Evolutionary conservation across 2,888 invertebrate genomes (phyloP).

Genomic region (Craniophora ligustri): DNA sequence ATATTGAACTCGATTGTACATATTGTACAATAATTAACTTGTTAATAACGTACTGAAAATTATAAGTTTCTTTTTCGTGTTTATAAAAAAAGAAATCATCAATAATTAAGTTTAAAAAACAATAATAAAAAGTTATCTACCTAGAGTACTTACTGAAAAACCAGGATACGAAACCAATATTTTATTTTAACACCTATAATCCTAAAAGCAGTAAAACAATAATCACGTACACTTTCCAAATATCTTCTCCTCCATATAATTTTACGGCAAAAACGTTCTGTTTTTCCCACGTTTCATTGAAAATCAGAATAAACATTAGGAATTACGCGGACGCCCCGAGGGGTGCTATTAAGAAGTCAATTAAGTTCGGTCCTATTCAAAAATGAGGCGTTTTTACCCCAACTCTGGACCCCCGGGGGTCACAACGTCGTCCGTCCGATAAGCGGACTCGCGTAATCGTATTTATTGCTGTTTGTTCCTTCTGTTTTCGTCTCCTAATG

Average conservation of each 20-base stretch:
- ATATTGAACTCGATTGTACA: too few relatives aligned
- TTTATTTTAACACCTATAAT: too few relatives aligned
- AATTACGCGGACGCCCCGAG: slow-evolving; percentile 32
- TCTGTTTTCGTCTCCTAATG: slow-evolving; percentile 20
- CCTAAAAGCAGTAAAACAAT: slow-evolving; percentile 1
- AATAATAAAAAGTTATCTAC: too few relatives aligned
- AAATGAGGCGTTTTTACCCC: slow-evolving; percentile 44
- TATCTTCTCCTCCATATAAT: slow-evolving; percentile 34
- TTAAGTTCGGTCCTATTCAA: slow-evolving; percentile 51
- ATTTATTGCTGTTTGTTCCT: slow-evolving; percentile 33
- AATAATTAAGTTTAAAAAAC: too few relatives aligned
- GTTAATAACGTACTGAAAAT: too few relatives aligned
- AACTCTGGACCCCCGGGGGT: slow-evolving; percentile 11
- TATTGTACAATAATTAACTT: too few relatives aligned
- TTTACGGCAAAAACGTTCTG: slow-evolving; percentile 28
- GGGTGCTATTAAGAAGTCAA: slow-evolving; percentile 56
- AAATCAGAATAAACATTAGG: slow-evolving; percentile 51
- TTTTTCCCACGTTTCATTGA: slow-evolving; percentile 45
- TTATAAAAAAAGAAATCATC: too few relatives aligned
- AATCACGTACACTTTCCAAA: slow-evolving; percentile 18
- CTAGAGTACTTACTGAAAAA: too few relatives aligned
- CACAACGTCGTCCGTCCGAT: slow-evolving; percentile 17
- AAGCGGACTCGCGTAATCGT: slow-evolving; percentile 26
- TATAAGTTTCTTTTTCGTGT: too few relatives aligned
- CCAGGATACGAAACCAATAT: too few relatives aligned